Evolutionary conservation across 2,797 vertebrate species (phyloP), one percentile per base, ranked within the genome.

Genomic region (Coranthus polyacanthus): DNA sequence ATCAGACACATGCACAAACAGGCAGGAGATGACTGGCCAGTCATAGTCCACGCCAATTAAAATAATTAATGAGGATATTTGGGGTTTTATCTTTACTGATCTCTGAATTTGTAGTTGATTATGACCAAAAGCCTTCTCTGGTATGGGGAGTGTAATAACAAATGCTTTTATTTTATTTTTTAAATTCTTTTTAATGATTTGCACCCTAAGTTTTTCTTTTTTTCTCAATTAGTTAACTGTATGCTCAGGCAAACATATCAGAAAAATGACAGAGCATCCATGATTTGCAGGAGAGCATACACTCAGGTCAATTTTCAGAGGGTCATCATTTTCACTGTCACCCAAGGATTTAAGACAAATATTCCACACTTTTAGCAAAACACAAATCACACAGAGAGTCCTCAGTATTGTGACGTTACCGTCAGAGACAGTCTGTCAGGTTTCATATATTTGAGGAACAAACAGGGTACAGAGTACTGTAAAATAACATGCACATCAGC

Each of bases 401-500:
- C 75, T 85, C 80, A 38, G 51, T 82, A 65, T 75, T 86, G 55
- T 70, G 73, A 83, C 69, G 69, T 70, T 72, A 57, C 81, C 78
- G 76, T 84, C 61, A 21, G 43, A 69, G 36, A 72, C 41, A 38
- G 68, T 82, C 76, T 55, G 72, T 81, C 80, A 84, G 84, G 79
- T 86, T 87, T 82, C 65, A 70, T 70, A 77, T 78, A 78, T 78
- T 68, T 83, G 83, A 88, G 85, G 89, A 90, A 82, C 83, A 89
- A 88, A 92, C 91, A 91, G 90, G 91, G 91, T 93, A 87, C 86
- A 88, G 43, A 72, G 86, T 93, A 92, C 91, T 93, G 92, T 93
- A 88, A 86, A 81, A 79, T 54, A 77, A 87, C 76, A 43, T 68
- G 49, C 83, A 88, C 85, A 78, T 81, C 52, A 54, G 81, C 88